These are phyloP conservation scores for Spermophilus dauricus DNA, from an alignment of 2,113 vertebrate species.

Conservation along the genomic window DNA sequence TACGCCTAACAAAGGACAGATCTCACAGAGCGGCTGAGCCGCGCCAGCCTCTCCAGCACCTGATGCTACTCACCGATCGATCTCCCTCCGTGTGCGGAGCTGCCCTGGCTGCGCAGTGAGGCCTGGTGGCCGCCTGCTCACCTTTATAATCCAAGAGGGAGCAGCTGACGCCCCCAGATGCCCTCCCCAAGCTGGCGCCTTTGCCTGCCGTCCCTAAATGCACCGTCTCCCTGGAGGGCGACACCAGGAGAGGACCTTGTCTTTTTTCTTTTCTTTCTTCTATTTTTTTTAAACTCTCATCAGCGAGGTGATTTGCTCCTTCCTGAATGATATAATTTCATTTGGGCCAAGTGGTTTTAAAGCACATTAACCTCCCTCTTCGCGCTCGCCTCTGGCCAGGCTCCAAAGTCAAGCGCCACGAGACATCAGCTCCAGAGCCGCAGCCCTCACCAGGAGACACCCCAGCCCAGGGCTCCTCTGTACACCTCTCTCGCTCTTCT, in stretches of 20 bases:
- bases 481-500: background rate
- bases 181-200: background rate
- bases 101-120: background rate
- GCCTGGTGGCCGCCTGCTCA: fast-evolving
- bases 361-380: conserved; percentile 59
- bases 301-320: background rate
- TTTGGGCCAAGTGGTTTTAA: conserved; percentile 75
- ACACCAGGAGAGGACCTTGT: background rate
- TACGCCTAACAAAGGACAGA: fast-evolving
- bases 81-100: background rate
- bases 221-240: fast-evolving
- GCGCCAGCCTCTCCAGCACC: background rate
- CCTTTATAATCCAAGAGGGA: conserved; percentile 38
- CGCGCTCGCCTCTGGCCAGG: background rate
- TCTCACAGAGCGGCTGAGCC: background rate
- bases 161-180: fast-evolving
- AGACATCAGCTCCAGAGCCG: fast-evolving
- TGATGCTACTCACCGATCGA: conserved; percentile 12
- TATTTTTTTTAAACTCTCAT: background rate
- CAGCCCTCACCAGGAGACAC: background rate
- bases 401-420: background rate
- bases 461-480: no score
- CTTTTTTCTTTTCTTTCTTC: background rate
- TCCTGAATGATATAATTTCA: conserved; percentile 75
- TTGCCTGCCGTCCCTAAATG: background rate